These are phyloP conservation scores for Litocranius walleri DNA, from an alignment of 2,113 vertebrate genomes.

Conservation along the genomic window DNA sequence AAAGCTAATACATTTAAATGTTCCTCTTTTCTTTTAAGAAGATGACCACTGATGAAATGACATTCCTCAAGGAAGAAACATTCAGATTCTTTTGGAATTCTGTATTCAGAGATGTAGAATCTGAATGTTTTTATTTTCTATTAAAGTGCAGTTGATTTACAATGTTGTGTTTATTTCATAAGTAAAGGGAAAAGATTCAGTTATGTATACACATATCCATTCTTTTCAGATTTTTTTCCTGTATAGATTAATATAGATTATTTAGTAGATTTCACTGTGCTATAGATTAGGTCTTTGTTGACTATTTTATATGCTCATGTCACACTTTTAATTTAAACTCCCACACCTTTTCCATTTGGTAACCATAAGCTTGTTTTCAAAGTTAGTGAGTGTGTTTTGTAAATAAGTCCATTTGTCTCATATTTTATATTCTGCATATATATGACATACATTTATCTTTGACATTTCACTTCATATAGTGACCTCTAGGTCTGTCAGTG, in stretches of 20 bases:
- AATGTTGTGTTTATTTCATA: background rate
- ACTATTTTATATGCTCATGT: background rate
- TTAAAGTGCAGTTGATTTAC: background rate
- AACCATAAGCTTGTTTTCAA: background rate
- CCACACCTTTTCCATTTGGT: background rate
- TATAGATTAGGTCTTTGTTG: background rate
- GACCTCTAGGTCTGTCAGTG: background rate
- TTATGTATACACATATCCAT: background rate
- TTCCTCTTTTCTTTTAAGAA: slow-evolving; percentile 2
- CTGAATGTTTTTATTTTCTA: background rate
- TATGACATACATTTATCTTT: background rate
- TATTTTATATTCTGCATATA: background rate
- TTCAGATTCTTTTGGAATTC: background rate
- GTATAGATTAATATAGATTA: background rate
- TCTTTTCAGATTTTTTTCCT: background rate
- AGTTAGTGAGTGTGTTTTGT: background rate
- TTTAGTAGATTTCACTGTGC: background rate
- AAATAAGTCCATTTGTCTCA: background rate
- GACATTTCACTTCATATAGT: background rate
- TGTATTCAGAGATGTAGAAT: background rate
- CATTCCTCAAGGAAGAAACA: background rate
- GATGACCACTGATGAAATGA: background rate
- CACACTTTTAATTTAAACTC: background rate
- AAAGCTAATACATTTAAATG: background rate
- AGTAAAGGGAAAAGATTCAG: background rate